A percentile compares a stretch with the other conserved stretches of the same genome.
Conservation (phyloP, 2,797 vertebrate genomes). For the Pteronotus mesoamericanus region DNA sequence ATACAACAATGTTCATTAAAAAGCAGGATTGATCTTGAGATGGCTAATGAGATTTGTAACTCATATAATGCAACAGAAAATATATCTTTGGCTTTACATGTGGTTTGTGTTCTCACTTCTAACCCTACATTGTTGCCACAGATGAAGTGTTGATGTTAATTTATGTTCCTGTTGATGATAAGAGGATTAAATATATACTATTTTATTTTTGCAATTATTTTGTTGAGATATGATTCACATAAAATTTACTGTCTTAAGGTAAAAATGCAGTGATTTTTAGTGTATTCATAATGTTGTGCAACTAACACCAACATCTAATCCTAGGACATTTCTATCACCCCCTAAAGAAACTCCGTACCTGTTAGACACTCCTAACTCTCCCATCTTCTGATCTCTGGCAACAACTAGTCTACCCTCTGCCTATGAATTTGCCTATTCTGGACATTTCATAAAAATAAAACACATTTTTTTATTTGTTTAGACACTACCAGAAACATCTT, state of each 20-base stretch:
- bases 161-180: constrained; percentile 1
- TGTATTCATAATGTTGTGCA: background rate
- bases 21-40: background rate
- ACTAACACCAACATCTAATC: background rate
- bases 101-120: constrained; percentile 29
- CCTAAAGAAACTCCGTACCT: background rate
- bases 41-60: background rate
- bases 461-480: constrained; percentile 82
- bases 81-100: background rate
- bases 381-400: background rate
- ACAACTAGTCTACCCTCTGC: background rate
- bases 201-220: constrained; percentile 65
- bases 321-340: background rate
- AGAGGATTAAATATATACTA: constrained; percentile 42
- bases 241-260: constrained; percentile 33
- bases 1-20: background rate
- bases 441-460: constrained; percentile 50
- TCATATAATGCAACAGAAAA: background rate
- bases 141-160: constrained; percentile 28
- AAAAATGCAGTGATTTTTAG: background rate
- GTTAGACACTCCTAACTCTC: background rate
- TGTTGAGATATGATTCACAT: constrained; percentile 25
- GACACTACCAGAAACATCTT: constrained; percentile 93
- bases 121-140: background rate
- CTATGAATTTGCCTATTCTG: constrained; percentile 12